Base-by-base conservation (phyloP, 2,888 invertebrate species). In the Apocheima hispidaria region DNA sequence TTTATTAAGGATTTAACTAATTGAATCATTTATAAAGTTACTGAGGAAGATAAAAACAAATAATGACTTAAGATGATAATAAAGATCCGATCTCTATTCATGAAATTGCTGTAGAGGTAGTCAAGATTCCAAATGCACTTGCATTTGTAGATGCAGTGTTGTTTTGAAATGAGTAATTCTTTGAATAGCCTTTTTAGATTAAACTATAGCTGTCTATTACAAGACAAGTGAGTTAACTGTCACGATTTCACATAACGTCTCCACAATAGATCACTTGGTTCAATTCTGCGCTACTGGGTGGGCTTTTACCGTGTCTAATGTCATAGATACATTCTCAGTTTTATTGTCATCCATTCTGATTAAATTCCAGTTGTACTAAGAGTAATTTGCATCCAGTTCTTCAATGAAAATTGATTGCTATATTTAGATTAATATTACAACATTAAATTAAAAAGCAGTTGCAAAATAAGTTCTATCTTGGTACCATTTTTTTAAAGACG, bases 61-160 rank as follows among this genome's bases (percentile, higher is more conserved):
- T 14, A 23, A 38, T 26, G 36, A 46, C 44, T 43, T 43, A 36
- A 30, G 36, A 46, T 54, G 43, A 43, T 36, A 28, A 38, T 14
- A 54, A 50, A 58, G 36, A 58, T 40, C 26, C 10, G 20, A 16
- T 33, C 12, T n/a, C 38, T 30, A 4, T 38, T 55, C 50, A 26
- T 43, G 44, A 33, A 60, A 60, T 36, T 30, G 38, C 21, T 28
- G 30, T 35, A n/a, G n/a, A n/a, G n/a, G n/a, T n/a, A 26, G 36
- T 36, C 46, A 46, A 4, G 20, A 41, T 56, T 33, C 30, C 20
- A 41, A 20, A 55, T 50, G 50, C 38, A 50, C 35, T 54, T 28
- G 44, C 41, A 43, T n/a, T 44, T 44, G 20, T 38, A 60, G 38
- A 53, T 59, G 46, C 48, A 53, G 38, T 44, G 43, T 55, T 52